phyloP scores from a whole-genome alignment of 2,888 invertebrate genomes.

The Drosophila robusta region DNA sequence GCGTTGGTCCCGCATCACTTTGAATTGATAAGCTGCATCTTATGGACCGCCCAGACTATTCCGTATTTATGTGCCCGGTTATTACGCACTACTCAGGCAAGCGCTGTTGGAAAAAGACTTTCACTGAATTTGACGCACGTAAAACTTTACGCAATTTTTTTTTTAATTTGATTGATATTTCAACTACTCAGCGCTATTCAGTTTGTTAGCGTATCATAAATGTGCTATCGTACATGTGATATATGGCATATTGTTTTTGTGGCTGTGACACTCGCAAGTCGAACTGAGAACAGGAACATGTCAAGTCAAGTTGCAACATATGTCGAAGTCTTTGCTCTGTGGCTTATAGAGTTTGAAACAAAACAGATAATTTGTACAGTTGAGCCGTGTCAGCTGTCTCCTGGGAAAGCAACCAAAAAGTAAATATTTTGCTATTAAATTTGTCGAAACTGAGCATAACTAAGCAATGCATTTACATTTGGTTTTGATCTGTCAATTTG shows the following conservation, averaged over 20 bases:
- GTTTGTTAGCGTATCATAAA: constrained; percentile 27
- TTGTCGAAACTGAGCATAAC: constrained; percentile 10
- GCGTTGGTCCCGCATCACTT: constrained; percentile 40
- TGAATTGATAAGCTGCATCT: constrained; percentile 69
- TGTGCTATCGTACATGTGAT: constrained; percentile 47
- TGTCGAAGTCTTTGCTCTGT: constrained; percentile 17
- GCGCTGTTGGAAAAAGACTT: constrained; percentile 49
- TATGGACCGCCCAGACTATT: constrained; percentile 72
- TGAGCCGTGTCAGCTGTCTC: constrained; percentile 41
- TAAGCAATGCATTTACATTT: too few relatives aligned
- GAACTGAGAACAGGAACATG: constrained; percentile 31
- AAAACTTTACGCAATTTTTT: constrained; percentile 67
- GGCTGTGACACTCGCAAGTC: constrained; percentile 30
- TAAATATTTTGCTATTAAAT: constrained; percentile 16
- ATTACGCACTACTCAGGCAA: constrained; percentile 62
- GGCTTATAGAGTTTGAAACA: constrained; percentile 16
- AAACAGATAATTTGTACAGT: constrained; percentile 21
- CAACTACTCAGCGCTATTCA: constrained; percentile 22
- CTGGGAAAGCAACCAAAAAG: too few relatives aligned
- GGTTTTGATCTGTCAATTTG: too few relatives aligned
- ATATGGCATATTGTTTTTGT: constrained; percentile 62
- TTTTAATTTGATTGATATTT: constrained; percentile 32
- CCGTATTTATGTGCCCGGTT: constrained; percentile 63
- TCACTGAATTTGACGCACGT: constrained; percentile 66
- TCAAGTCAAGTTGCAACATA: constrained; percentile 68